Evolutionary conservation across 2,113 vertebrate genomes (phyloP).

Genomic region (Hydrochoerus hydrochaeris): DNA sequence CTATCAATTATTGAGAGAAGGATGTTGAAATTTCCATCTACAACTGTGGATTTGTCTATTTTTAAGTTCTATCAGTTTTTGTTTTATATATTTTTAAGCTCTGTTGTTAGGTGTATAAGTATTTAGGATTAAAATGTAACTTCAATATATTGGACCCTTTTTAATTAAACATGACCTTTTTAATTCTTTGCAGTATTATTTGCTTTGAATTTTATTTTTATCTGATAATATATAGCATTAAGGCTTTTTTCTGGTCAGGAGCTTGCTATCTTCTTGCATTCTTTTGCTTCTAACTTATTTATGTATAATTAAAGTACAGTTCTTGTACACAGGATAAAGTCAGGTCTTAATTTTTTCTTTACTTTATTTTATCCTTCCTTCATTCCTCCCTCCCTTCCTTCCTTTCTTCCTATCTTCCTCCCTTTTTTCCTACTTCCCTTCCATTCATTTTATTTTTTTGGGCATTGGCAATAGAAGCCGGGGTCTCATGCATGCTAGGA

Average conservation of each 20-base stretch:
- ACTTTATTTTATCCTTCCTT: not conserved
- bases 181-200: not conserved
- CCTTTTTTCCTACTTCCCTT: not conserved
- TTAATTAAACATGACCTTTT: not conserved
- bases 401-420: too few species aligned
- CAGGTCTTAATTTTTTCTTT: not conserved
- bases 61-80: not conserved
- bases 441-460: not conserved
- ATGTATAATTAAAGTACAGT: not conserved
- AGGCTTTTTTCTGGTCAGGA: not conserved
- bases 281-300: not conserved
- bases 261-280: not conserved
- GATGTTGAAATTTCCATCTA: not conserved
- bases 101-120: not conserved
- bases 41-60: not conserved
- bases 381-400: not conserved
- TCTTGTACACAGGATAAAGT: not conserved
- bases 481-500: not conserved
- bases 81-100: not conserved
- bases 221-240: not conserved
- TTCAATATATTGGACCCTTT: not conserved
- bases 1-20: not conserved
- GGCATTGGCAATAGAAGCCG: too few species aligned
- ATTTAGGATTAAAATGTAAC: not conserved
- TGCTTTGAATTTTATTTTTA: not conserved